These are phyloP conservation scores for Notarius lentiginosus DNA, from an alignment of 2,113 vertebrate species.

Conservation along the genomic window DNA sequence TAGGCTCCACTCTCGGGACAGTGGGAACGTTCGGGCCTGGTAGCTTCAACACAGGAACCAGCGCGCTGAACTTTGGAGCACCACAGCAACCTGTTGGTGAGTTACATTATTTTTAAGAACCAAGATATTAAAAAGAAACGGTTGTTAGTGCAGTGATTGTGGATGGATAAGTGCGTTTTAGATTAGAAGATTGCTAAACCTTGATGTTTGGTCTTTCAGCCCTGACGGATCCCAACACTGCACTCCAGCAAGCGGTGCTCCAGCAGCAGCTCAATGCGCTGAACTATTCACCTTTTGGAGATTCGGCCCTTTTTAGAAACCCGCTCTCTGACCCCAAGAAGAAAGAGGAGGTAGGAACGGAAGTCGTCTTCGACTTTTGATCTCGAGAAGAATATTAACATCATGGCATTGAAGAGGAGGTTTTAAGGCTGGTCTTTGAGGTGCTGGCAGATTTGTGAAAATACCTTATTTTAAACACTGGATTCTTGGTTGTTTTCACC, in stretches of 20 bases:
- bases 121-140: not conserved
- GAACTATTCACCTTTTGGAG: slow-evolving; percentile 89
- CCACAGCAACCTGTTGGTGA: slow-evolving; percentile 89
- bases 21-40: slow-evolving; percentile 81
- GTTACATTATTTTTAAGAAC: slow-evolving; percentile 33
- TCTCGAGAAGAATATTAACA: too few species aligned
- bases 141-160: not conserved
- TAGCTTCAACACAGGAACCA: slow-evolving; percentile 80
- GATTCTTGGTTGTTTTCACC: not conserved
- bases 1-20: slow-evolving; percentile 81
- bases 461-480: not conserved
- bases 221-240: slow-evolving; percentile 82
- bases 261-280: slow-evolving; percentile 90
- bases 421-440: not conserved
- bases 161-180: not conserved
- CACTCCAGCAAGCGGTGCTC: slow-evolving; percentile 85
- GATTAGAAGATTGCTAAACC: not conserved
- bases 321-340: slow-evolving; percentile 93
- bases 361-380: too few species aligned
- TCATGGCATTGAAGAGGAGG: not conserved
- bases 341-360: slow-evolving; percentile 85
- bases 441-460: not conserved
- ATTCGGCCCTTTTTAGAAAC: slow-evolving; percentile 93
- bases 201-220: slow-evolving; percentile 63
- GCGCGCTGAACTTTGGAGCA: slow-evolving; percentile 82